phyloP scores from a whole-genome alignment of 2,113 vertebrate species.

The Pyrgilauda ruficollis region DNA sequence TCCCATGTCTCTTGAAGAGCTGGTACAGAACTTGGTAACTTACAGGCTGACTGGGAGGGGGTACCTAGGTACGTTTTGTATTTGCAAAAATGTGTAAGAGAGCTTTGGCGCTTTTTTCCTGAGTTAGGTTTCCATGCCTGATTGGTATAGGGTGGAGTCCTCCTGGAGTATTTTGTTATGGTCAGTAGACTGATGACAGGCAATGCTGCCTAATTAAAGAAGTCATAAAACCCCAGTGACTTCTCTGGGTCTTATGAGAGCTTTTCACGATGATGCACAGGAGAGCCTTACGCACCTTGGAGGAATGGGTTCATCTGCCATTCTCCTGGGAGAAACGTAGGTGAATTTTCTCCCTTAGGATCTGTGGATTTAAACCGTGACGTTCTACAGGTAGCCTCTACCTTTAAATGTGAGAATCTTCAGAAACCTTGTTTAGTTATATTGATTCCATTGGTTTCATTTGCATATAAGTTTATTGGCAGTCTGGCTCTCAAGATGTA shows the following conservation, averaged over 20 bases:
- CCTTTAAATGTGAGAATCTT: background rate
- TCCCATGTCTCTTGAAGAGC: background rate
- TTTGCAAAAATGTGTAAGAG: background rate
- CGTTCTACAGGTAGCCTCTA: background rate
- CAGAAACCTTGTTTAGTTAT: background rate
- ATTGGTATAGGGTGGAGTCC: background rate
- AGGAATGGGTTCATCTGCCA: background rate
- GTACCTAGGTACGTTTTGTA: fast-evolving
- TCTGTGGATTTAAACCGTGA: background rate
- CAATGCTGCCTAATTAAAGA: constrained; percentile 27
- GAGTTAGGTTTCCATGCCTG: background rate
- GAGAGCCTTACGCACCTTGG: background rate
- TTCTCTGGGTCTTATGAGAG: background rate
- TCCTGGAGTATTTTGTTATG: background rate
- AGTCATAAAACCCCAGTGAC: background rate
- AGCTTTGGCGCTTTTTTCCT: background rate
- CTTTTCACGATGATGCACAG: background rate
- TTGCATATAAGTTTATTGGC: background rate
- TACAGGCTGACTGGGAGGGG: background rate
- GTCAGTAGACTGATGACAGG: background rate
- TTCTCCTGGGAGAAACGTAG: background rate
- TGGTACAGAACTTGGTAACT: background rate
- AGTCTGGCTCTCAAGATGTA: background rate
- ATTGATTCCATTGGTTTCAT: background rate
- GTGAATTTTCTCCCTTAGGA: background rate